Conservation (phyloP, 2,888 invertebrate genomes). For the Nemotelus pantherinus region DNA sequence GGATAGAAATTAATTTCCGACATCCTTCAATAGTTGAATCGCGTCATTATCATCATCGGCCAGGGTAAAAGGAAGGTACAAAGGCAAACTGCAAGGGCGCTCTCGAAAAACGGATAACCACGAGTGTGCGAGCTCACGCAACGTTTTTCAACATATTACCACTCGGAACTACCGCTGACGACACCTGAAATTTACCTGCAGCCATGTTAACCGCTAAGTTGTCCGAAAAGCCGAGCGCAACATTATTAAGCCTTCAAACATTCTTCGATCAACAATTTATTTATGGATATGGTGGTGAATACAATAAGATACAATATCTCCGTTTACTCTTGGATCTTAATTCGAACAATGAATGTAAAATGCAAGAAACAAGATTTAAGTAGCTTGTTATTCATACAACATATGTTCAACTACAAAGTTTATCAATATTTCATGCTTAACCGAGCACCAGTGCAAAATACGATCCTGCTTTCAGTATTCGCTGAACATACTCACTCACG, state of each 20-base stretch:
- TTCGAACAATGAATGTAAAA: too few relatives aligned
- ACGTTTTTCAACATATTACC: neutral
- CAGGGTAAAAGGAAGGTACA: neutral
- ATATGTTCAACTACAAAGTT: too few relatives aligned
- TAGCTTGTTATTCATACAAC: too few relatives aligned
- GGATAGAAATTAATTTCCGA: constrained; percentile 22
- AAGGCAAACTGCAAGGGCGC: constrained; percentile 12
- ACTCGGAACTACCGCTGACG: constrained; percentile 6
- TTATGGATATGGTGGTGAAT: too few relatives aligned
- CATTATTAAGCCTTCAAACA: too few relatives aligned
- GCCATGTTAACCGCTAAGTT: neutral
- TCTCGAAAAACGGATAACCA: constrained; percentile 20
- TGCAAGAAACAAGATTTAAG: too few relatives aligned
- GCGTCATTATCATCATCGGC: neutral
- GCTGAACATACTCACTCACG: neutral
- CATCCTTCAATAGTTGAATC: constrained; percentile 20
- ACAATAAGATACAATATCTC: too few relatives aligned
- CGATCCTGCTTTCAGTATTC: constrained; percentile 6
- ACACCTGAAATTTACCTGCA: neutral
- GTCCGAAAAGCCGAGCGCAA: neutral
- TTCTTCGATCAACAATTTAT: too few relatives aligned
- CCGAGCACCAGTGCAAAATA: neutral
- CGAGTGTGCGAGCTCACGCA: constrained; percentile 28
- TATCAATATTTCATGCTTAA: too few relatives aligned
- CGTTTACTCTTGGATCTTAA: too few relatives aligned